Evolutionary conservation across 2,113 vertebrate species (phyloP).

Genomic region (Chloroceryle aenea): DNA sequence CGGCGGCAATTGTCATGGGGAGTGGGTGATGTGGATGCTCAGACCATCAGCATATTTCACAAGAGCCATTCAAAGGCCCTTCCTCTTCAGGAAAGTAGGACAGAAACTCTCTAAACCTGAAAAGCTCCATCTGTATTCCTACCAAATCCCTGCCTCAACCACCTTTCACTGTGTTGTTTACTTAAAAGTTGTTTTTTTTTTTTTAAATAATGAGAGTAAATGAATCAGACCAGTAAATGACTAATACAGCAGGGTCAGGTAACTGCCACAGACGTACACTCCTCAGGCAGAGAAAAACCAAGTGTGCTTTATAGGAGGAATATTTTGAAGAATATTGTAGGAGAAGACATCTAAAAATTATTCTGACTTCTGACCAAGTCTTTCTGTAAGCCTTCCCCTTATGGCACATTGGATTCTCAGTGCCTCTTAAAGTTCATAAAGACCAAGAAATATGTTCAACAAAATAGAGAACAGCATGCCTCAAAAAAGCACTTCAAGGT

Average conservation of each 20-base stretch:
- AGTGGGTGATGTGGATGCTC: not conserved
- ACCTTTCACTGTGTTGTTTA: not conserved
- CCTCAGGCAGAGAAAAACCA: not conserved
- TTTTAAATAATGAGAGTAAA: not conserved
- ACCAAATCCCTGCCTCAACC: not conserved
- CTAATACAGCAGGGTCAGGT: not conserved
- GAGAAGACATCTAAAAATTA: not conserved
- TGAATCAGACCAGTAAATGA: not conserved
- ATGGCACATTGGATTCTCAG: not conserved
- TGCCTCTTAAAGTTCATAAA: not conserved
- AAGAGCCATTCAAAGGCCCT: not conserved
- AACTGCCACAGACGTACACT: too few species aligned
- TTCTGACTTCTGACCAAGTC: not conserved
- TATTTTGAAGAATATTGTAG: not conserved
- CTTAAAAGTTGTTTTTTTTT: not conserved
- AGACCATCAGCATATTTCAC: conserved; percentile 48
- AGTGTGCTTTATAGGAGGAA: not conserved
- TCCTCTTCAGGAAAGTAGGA: not conserved
- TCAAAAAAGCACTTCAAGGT: not conserved
- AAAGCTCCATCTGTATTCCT: not conserved
- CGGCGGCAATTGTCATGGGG: conserved; percentile 50
- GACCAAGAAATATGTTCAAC: not conserved
- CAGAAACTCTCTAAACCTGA: not conserved
- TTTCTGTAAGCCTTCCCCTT: not conserved
- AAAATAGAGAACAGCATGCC: not conserved